phyloP scores from a whole-genome alignment of 2,113 vertebrate species.

The Gyps fulvus region DNA sequence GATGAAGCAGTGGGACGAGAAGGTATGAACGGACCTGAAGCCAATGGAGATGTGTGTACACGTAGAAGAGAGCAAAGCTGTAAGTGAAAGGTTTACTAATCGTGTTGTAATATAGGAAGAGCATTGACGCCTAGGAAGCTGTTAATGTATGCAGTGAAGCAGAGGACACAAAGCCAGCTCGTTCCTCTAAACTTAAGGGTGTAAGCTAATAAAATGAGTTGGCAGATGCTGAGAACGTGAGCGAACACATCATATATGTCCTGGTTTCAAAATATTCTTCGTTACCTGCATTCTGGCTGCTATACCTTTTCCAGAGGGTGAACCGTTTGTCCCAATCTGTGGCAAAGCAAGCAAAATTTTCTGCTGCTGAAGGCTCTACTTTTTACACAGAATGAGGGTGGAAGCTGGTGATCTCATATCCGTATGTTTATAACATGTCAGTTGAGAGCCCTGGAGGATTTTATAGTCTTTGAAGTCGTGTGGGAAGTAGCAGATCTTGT shows the following conservation, averaged over 20 bases:
- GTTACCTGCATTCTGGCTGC: not conserved
- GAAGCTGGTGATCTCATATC: not conserved
- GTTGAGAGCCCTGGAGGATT: not conserved
- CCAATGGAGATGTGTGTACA: not conserved
- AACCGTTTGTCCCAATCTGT: not conserved
- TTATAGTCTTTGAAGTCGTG: not conserved
- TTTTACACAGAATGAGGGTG: not conserved
- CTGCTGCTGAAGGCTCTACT: not conserved
- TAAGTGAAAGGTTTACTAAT: not conserved
- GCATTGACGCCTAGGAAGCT: not conserved
- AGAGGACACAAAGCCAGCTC: not conserved
- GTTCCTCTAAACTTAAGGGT: not conserved
- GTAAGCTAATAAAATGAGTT: not conserved
- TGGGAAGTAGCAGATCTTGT: slow-evolving; percentile 15
- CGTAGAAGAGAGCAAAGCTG: not conserved
- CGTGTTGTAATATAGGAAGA: not conserved
- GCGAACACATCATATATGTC: fast-evolving
- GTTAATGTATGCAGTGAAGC: not conserved
- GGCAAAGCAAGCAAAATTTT: not conserved
- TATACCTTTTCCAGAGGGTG: not conserved
- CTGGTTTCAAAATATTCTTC: not conserved
- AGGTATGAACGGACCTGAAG: not conserved
- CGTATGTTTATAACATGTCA: not conserved
- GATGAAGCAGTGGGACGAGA: not conserved
- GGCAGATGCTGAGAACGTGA: not conserved